Evolutionary conservation across 2,113 vertebrate species (phyloP), one percentile per base, ranked within the genome.

Genomic region (Mugil cephalus): DNA sequence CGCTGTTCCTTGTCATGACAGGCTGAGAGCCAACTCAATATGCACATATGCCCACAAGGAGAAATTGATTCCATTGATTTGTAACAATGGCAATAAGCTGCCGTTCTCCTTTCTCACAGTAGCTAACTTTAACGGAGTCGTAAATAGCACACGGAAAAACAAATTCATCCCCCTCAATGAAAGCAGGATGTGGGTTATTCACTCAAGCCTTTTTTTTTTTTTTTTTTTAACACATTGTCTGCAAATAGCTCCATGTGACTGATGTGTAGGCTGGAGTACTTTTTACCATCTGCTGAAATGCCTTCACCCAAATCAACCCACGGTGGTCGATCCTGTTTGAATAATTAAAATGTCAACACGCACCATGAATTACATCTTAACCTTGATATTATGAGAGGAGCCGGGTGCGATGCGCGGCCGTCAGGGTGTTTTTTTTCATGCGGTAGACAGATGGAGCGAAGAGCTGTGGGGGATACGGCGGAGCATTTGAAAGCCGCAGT

Each of bases 401-500:
- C 19, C n/a, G 10, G 47, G 36, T 42, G 30, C 35, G 9, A 18
- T 34, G 38, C n/a, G 61, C 51, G 59, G 47, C 10, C 3, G 47
- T 61, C 45, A 61, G 8, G 24, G 3, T 45, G 36, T 13, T 18
- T 36, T 17, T 62, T 14, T 40, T 40, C 6, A 13, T 35, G 43
- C 18, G 15, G 24, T 10, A 55, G 42, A 70, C 4, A 2, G 59
- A 48, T 21, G 48, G 39, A 47, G 61, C 0, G 43, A 61, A 46
- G 79, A 65, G 74, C 69, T 48, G 30, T 39, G 59, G 73, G 69
- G 60, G 39, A 46, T 71, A 17, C 65, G 79, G 50, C 11, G 8
- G 55, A 72, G 55, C 53, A 59, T 64, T 62, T 63, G n/a, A 77
- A 61, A 77, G 70, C 51, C 9, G 48, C 46, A 21, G 47, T 84